Percentiles rank a stretch among this genome's conserved stretches.
Conservation (phyloP, 2,113 vertebrate genomes). For the Campylomormyrus numenius region DNA sequence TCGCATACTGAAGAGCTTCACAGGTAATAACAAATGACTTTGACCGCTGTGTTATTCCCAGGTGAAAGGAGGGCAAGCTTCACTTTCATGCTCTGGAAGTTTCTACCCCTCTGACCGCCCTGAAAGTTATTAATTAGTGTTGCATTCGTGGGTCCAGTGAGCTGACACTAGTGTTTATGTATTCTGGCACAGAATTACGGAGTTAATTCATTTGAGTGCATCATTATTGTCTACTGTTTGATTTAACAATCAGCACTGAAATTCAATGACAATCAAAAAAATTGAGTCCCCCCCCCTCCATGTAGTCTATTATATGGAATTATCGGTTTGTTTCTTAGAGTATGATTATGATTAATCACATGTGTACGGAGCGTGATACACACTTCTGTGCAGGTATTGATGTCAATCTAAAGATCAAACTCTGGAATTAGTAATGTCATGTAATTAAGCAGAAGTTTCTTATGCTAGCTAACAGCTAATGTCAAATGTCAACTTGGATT, state of each 20-base stretch:
- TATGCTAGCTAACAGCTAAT: not conserved
- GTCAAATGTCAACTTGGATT: not conserved
- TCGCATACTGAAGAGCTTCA: not conserved
- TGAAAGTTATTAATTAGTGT: not conserved
- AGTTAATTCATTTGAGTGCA: not conserved
- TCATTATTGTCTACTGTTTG: not conserved
- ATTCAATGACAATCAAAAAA: not conserved
- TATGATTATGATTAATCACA: not conserved
- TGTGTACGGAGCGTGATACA: not conserved
- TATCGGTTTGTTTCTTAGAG: not conserved
- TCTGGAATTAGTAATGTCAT: not conserved
- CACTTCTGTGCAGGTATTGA: not conserved
- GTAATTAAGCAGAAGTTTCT: not conserved
- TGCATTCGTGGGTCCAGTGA: not conserved
- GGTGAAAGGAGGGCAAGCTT: not conserved
- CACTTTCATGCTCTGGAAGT: not conserved
- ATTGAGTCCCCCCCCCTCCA: not conserved
- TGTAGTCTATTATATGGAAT: not conserved
- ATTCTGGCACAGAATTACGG: not conserved
- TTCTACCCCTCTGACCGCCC: not conserved
- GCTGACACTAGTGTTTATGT: not conserved
- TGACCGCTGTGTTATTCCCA: not conserved
- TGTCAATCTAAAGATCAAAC: not conserved
- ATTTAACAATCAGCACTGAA: not conserved
- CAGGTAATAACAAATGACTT: not conserved